Evolutionary conservation across 2,797 vertebrate species (phyloP).

Genomic region (Crenichthys baileyi): DNA sequence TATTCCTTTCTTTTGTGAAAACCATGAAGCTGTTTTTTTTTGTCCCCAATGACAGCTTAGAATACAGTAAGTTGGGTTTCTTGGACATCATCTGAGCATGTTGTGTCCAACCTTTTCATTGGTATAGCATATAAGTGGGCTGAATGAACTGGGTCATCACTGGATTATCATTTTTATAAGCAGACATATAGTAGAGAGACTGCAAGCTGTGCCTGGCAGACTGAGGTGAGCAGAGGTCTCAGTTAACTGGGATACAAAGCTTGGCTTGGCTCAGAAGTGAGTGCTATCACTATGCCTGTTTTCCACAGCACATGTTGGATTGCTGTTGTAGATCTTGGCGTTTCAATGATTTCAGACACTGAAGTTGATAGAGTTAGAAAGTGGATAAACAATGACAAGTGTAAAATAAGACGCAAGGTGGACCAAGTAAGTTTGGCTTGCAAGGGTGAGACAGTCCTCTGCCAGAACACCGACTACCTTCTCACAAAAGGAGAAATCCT

Average conservation of each 20-base stretch:
- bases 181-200: constrained; percentile 25
- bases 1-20: neutral
- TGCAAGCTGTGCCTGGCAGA: neutral
- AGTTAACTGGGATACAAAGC: neutral
- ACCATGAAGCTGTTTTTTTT: neutral
- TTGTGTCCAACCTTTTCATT: neutral
- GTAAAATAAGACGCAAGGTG: no score
- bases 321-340: neutral
- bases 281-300: neutral
- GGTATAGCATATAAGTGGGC: constrained; percentile 16
- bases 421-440: no score
- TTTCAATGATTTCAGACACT: neutral
- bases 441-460: no score
- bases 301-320: neutral
- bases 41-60: neutral
- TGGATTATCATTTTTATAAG: constrained; percentile 73
- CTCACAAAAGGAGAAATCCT: no score
- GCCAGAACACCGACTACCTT: no score
- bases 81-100: neutral
- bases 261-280: neutral
- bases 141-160: constrained; percentile 70
- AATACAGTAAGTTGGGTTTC: neutral
- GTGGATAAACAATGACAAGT: no score
- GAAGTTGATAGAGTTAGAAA: neutral
- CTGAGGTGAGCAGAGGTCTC: neutral